These are phyloP conservation scores for Chlorodrepanis virens DNA, from an alignment of 2,113 vertebrate species.

Conservation along the genomic window DNA sequence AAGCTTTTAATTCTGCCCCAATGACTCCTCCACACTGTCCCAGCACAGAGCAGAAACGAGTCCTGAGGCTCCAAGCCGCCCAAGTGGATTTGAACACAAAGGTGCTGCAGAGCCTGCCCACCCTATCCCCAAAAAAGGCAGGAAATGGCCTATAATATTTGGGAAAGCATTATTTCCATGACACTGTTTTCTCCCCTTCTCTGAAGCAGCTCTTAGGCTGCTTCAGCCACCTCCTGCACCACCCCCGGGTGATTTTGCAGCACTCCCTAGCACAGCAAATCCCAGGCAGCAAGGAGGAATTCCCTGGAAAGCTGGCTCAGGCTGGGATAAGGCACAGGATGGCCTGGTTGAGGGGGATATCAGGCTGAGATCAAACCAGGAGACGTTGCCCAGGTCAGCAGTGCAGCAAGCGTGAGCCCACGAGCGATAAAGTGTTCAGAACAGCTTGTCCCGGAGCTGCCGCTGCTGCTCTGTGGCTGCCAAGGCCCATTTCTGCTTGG, in stretches of 20 bases:
- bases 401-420: neutral
- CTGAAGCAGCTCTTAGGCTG: no score
- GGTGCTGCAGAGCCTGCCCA: neutral
- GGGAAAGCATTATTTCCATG: neutral
- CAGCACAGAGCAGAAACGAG: neutral
- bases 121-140: neutral
- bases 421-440: neutral
- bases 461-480: slow-evolving; percentile 13
- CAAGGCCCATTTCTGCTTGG: slow-evolving; percentile 59
- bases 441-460: slow-evolving; percentile 14
- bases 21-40: neutral
- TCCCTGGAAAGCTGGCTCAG: neutral
- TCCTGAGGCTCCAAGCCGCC: neutral
- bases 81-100: neutral
- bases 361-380: neutral
- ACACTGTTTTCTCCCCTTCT: neutral
- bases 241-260: rapidly evolving
- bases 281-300: neutral
- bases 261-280: rapidly evolving
- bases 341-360: neutral
- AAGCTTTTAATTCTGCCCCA: neutral
- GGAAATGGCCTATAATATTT: neutral
- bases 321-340: neutral
- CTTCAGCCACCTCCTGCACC: neutral
- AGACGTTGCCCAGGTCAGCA: neutral